These are phyloP conservation scores for Micronycteris hirsuta DNA, from an alignment of 2,113 vertebrate genomes.

Conservation along the genomic window DNA sequence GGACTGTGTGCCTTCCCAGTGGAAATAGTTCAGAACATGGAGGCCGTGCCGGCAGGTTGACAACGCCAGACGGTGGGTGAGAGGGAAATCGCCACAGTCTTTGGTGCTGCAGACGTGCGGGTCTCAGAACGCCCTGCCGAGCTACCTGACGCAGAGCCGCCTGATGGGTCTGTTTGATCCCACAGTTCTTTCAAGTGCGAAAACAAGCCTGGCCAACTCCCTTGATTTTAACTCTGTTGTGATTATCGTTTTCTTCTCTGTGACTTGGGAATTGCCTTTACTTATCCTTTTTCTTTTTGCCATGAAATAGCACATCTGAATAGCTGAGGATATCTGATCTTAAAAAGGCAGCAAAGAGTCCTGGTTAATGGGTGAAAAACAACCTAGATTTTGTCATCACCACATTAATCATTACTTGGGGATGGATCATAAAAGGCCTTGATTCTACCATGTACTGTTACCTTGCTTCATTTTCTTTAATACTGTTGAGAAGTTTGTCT, in stretches of 20 bases:
- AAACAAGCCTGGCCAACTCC: neutral
- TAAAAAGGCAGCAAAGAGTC: conserved; percentile 49
- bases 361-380: conserved; percentile 16
- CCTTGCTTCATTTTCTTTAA: conserved; percentile 26
- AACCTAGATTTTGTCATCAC: conserved; percentile 34
- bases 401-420: conserved; percentile 48
- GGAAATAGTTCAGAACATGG: neutral
- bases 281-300: conserved; percentile 20
- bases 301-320: conserved; percentile 44
- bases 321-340: neutral
- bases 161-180: neutral
- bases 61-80: neutral
- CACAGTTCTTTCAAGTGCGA: neutral
- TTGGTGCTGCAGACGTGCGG: neutral
- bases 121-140: neutral
- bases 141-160: neutral
- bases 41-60: neutral
- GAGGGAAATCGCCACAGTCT: rapidly evolving
- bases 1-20: rapidly evolving
- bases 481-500: conserved; percentile 69
- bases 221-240: neutral
- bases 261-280: conserved; percentile 18
- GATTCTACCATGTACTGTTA: conserved; percentile 17
- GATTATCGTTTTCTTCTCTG: conserved; percentile 41
- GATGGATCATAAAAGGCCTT: neutral